These are phyloP conservation scores for Cebuella pygmaea DNA, from an alignment of 2,797 vertebrate genomes.

Conservation along the genomic window DNA sequence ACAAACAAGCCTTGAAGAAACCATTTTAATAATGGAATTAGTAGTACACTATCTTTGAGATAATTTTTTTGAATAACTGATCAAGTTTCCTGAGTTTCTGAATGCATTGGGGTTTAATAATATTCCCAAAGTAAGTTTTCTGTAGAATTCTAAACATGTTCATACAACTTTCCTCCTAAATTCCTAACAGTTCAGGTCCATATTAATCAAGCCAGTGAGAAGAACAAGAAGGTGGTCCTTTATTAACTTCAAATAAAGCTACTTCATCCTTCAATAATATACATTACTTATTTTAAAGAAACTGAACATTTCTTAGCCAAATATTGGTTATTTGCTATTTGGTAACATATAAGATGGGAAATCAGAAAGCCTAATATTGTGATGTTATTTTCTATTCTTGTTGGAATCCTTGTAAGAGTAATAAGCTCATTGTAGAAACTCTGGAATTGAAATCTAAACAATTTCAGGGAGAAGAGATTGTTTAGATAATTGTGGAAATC, in stretches of 20 bases:
- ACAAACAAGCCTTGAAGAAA: not conserved
- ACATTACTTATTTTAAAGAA: not conserved
- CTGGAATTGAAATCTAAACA: not conserved
- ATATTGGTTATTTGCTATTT: not conserved
- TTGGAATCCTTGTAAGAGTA: not conserved
- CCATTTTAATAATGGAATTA: not conserved
- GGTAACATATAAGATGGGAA: not conserved
- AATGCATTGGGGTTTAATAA: not conserved
- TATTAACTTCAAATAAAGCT: not conserved
- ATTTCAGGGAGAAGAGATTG: not conserved
- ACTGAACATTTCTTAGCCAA: not conserved
- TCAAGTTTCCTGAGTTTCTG: not conserved
- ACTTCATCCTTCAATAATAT: not conserved
- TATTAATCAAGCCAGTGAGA: not conserved
- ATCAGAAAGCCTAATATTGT: not conserved
- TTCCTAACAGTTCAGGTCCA: not conserved
- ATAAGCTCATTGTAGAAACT: not conserved
- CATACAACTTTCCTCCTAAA: not conserved
- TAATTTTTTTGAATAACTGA: not conserved
- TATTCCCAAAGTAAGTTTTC: not conserved
- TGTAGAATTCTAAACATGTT: not conserved
- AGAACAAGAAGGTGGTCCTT: not conserved
- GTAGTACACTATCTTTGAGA: not conserved
- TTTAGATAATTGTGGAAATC: not conserved
- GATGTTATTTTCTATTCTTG: not conserved